Conservation (phyloP, 2,113 vertebrate species). For the Pogona vitticeps region DNA sequence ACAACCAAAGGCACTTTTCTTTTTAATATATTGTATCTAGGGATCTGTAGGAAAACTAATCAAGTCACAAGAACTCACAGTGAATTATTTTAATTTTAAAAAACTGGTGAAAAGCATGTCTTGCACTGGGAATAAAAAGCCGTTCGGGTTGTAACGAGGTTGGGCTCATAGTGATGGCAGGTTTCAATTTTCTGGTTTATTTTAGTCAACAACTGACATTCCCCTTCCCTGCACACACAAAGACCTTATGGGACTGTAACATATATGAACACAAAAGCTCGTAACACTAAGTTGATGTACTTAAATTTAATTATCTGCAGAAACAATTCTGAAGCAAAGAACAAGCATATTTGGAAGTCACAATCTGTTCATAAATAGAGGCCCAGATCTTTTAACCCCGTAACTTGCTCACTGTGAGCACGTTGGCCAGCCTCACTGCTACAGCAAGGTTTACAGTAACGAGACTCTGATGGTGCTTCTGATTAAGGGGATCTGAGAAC, state of each 20-base stretch:
- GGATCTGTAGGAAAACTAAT: not conserved
- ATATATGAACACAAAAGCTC: not conserved
- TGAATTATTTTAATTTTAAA: not conserved
- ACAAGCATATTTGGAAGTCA: not conserved
- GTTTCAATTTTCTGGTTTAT: not conserved
- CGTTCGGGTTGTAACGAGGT: not conserved
- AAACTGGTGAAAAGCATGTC: not conserved
- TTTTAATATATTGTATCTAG: not conserved
- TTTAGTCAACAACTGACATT: not conserved
- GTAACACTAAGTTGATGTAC: not conserved
- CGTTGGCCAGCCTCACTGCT: slow-evolving; percentile 34
- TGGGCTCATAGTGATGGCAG: not conserved
- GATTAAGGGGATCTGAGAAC: slow-evolving; percentile 40
- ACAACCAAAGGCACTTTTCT: not conserved
- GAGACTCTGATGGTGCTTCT: slow-evolving; percentile 37
- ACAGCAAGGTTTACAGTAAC: slow-evolving; percentile 29
- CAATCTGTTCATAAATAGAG: slow-evolving; percentile 7
- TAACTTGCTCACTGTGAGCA: not conserved
- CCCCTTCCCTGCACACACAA: not conserved
- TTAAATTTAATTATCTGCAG: not conserved
- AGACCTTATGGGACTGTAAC: not conserved
- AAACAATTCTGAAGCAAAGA: not conserved
- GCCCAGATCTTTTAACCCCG: slow-evolving; percentile 10
- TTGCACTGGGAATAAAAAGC: not conserved
- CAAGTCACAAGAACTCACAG: not conserved